Base-by-base conservation (phyloP, 1,140 invertebrate species). In the Monomorium pharaonis region DNA sequence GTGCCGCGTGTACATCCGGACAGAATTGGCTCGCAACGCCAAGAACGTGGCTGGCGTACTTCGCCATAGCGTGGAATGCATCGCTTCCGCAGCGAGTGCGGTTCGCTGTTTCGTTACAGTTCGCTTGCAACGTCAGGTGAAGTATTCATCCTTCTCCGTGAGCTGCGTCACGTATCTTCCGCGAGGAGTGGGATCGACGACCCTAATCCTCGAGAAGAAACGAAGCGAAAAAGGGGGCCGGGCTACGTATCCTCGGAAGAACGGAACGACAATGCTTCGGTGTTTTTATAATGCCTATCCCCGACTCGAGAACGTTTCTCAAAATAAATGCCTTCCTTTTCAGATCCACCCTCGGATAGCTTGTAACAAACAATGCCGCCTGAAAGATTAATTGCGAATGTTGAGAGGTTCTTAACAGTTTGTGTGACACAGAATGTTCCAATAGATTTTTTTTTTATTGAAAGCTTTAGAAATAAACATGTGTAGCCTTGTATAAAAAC, bases 31-130 rank as follows among this genome's bases (percentile, higher is more conserved):
- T 67, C 42, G 77, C 62, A 70, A 56, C 77, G 42, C 54, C 84
- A 76, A 87, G 63, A 85, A 84, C 69, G 69, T 67, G 54, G 54
- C 70, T 77, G 42, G 67, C 77, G 83, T 70, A 62, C 56, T 78
- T 88, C 49, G 60, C 63, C 47, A 58, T 78, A 69, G 7, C 86
- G 62, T 51, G 74, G 70, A 89, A 90, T 88, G 72, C 88, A 90
- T 72, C 60, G 84, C 87, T 88, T 89, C 86, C 77, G 72, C 77
- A 67, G 83, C 84, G 56, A 88, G 88, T 89, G 88, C 88, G 81
- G 77, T 88, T 85, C 87, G 77, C 62, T 86, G 88, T 90, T 90
- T 90, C 78, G 84, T 86, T 88, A 88, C 85, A 86, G 58, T 83
- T 81, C 84, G 84, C 77, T 63, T 54, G 78, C 60, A 72, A 63